These are phyloP conservation scores for Vulpes ferrilata DNA, from an alignment of 2,113 vertebrate genomes.

Conservation along the genomic window DNA sequence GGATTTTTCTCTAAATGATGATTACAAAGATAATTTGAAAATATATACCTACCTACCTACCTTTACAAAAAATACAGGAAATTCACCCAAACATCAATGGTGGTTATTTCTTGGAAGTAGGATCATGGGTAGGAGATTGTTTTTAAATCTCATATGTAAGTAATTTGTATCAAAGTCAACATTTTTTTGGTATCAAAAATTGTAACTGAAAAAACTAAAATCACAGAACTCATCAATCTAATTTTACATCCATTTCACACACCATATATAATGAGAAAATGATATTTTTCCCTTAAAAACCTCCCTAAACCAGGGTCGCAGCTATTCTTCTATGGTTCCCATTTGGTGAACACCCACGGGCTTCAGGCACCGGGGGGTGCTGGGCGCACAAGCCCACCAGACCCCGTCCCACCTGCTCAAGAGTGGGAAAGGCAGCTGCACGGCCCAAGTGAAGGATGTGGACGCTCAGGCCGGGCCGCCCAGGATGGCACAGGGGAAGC, in stretches of 20 bases:
- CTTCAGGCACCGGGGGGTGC: not conserved
- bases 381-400: rapidly evolving
- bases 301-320: not conserved
- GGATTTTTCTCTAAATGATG: not conserved
- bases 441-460: not conserved
- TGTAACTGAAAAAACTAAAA: not conserved
- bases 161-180: too few species aligned
- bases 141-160: not conserved
- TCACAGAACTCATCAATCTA: not conserved
- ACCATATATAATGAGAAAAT: not conserved
- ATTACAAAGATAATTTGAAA: not conserved
- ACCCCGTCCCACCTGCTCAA: not conserved
- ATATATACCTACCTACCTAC: too few species aligned
- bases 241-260: too few species aligned
- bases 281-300: not conserved
- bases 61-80: not conserved
- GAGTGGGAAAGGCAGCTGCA: not conserved
- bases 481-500: not conserved
- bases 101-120: not conserved
- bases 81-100: not conserved
- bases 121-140: not conserved
- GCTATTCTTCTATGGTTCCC: not conserved
- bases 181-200: not conserved
- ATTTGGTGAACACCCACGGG: not conserved
- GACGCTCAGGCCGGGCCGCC: not conserved